These are phyloP conservation scores for Enteromius thamalakanensis DNA, from an alignment of 2,797 vertebrate genomes.

Conservation along the genomic window DNA sequence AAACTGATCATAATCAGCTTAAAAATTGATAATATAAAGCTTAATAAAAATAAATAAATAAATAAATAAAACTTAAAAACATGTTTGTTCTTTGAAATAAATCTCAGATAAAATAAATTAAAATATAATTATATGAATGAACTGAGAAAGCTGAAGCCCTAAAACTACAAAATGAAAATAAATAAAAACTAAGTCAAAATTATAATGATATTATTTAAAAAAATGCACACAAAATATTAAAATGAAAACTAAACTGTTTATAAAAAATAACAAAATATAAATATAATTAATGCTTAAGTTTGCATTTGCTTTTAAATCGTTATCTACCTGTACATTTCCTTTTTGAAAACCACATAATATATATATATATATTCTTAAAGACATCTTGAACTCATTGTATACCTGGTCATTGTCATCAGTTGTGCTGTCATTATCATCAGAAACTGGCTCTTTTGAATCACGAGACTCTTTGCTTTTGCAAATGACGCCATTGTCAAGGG, in stretches of 20 bases:
- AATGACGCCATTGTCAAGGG: conserved; percentile 67
- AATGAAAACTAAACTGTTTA: not conserved
- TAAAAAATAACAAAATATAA: not conserved
- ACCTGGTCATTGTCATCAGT: conserved; percentile 68
- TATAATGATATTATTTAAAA: not conserved
- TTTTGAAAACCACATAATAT: too few relatives aligned
- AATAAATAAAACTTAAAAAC: not conserved
- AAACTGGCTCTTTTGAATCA: conserved; percentile 55
- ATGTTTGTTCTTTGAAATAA: not conserved
- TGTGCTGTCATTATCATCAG: conserved; percentile 58
- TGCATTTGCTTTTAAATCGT: not conserved
- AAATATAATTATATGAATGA: not conserved
- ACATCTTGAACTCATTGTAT: conserved; percentile 2
- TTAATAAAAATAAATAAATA: too few relatives aligned
- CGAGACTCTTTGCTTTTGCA: conserved; percentile 58
- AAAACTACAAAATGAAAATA: not conserved
- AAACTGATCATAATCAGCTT: not conserved
- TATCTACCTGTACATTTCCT: not conserved
- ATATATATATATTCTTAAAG: not conserved
- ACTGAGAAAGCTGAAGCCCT: not conserved
- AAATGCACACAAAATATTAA: not conserved
- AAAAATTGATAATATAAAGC: not conserved
- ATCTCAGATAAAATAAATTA: not conserved
- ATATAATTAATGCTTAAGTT: not conserved
- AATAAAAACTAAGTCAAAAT: not conserved